Base-by-base conservation (phyloP, 2,113 vertebrate genomes). In the Dromaius novaehollandiae region DNA sequence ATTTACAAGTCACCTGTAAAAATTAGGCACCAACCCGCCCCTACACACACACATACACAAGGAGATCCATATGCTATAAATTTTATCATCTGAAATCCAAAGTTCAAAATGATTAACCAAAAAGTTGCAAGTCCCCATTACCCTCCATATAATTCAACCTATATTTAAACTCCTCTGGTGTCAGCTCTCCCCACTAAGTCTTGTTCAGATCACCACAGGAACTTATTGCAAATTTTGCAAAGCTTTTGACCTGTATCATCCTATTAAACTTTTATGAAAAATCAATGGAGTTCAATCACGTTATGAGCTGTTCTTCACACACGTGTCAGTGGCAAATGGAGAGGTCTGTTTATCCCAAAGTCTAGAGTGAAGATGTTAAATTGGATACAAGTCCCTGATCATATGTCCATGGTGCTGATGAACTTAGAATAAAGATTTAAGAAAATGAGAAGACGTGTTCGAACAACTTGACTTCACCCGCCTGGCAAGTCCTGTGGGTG, bases 181-280 rank as follows among this genome's bases (percentile, higher is more conserved):
- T 91, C 93, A 96, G 89, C 56, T 91, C 79, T 96, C 60, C 53
- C 81, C 86, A 89, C 84, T 69, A 95, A 87, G 94, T 75, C 89
- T 95, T 85, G 63, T 89, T 96, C 93, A 60, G 92, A 81, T 88
- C 89, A 92, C 90, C 90, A 70, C 86, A 89, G 86, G 85, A 97
- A 98, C 97, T 96, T 96, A 97, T 93, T 96, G 97, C 93, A 97
- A 97, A 96, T 92, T 98, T 97, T 96, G 86, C 94, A 96, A 95
- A 97, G 97, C 95, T 98, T 98, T 98, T 96, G 98, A 96, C 90
- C 97, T 98, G 96, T 96, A 97, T 96, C 97, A 71, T 95, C 97
- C 97, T 97, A 98, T 98, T 98, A 97, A 98, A 97, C 76, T 97
- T 98, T 98, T 98, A 98, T 97, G 96, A 98, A 98, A 98, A 98